Conservation (phyloP, 2,888 invertebrate genomes). For the Caenorhabditis japonica region DNA sequence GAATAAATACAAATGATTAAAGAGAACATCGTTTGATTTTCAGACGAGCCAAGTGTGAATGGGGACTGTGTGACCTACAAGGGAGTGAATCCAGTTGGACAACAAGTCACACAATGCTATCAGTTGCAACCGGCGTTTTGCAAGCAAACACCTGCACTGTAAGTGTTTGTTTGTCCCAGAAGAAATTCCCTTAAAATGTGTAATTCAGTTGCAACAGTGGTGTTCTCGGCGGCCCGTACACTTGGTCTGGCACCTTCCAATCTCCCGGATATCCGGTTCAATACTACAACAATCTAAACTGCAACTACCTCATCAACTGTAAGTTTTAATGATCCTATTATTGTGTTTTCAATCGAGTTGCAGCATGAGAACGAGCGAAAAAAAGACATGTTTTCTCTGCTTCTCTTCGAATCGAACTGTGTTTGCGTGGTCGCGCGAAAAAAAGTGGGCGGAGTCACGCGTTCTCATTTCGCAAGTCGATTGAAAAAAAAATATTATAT, state of each 20-base stretch:
- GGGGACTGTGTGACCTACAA: constrained; percentile 40
- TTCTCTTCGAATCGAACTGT: no score
- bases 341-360: no score
- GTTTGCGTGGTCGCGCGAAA: no score
- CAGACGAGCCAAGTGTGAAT: constrained; percentile 37
- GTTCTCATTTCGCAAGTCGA: no score
- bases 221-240: constrained; percentile 83
- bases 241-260: constrained; percentile 27
- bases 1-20: background rate
- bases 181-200: no score
- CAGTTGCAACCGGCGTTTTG: constrained; percentile 48
- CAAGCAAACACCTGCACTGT: constrained; percentile 41
- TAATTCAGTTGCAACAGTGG: constrained; percentile 44
- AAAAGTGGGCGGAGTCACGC: no score
- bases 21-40: background rate
- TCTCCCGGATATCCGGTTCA: constrained; percentile 37
- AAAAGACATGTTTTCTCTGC: no score
- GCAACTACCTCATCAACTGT: constrained; percentile 38
- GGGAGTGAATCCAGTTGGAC: constrained; percentile 15
- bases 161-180: background rate
- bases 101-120: constrained; percentile 41
- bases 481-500: no score
- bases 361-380: no score
- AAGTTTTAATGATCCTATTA: constrained; percentile 1
- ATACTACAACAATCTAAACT: constrained; percentile 76